Conservation (phyloP, 1,140 invertebrate species). For the Caenorhabditis tropicalis region DNA sequence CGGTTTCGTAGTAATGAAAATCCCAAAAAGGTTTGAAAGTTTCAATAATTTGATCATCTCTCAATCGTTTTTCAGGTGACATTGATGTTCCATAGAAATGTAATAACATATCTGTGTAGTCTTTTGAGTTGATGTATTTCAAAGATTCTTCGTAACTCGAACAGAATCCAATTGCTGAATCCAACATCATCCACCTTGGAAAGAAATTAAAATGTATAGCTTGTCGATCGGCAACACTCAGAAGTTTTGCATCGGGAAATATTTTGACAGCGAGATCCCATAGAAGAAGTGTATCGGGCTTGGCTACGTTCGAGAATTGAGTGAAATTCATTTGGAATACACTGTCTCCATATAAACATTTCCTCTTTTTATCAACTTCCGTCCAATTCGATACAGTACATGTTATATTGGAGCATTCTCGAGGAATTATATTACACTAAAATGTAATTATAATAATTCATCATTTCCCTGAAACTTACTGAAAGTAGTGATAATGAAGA, state of each 20-base stretch:
- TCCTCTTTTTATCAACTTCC: not conserved
- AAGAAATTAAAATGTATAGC: not conserved
- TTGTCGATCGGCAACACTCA: not conserved
- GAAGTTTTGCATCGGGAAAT: constrained; percentile 7
- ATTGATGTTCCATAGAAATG: not conserved
- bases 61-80: not conserved
- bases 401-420: not conserved
- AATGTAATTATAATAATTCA: not conserved
- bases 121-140: not conserved
- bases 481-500: not conserved
- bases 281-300: not conserved
- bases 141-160: not conserved
- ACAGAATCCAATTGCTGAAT: constrained; percentile 7
- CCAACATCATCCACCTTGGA: constrained; percentile 6
- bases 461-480: no score
- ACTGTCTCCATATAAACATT: not conserved
- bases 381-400: not conserved
- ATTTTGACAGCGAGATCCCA: not conserved
- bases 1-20: constrained; percentile 4
- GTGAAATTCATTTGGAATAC: not conserved
- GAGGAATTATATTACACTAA: not conserved
- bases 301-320: not conserved
- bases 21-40: not conserved
- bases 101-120: constrained; percentile 9
- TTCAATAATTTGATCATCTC: not conserved